Base-by-base conservation (phyloP, 2,888 invertebrate genomes). In the Tetanocera ferruginea region DNA sequence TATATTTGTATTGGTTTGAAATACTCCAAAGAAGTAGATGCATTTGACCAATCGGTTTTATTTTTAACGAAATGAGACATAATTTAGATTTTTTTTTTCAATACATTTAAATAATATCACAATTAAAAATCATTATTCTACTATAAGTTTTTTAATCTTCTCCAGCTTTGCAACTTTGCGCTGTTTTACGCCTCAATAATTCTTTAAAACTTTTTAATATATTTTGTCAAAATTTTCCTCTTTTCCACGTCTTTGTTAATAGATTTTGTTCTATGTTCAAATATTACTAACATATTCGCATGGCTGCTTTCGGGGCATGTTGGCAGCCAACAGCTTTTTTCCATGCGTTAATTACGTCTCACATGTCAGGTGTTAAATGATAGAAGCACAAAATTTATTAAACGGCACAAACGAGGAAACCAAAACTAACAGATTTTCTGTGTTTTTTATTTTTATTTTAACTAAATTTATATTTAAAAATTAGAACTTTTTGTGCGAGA, bases 311-410 rank as follows among this genome's bases (percentile, higher is more conserved):
- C 34, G 34, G 17, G 19, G 17, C 31, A 66, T 31, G 34, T 66
- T 55, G 19, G 19, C 55, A 55, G 8, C 55, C n/a, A 55, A 11
- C 19, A 55, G 17, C 3, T 9, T 69, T 43, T 49, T 19, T 9
- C 49, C 19, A 23, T 37, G 34, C 23, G 52, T 52, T 71, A 55
- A 55, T 71, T 71, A 57, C 31, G 52, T 34, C 71, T 52, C 71
- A 71, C 71, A 52, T 55, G 55, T 71, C 71, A 71, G 71, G 71
- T 71, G 71, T n/a, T 55, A 71, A 71, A 71, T 71, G 71, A 23
- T 34, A 34, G 71, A 5, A 71, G 34, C 34, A 23, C 71, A 57
- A 60, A 71, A 57, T 34, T 70, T 70, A 70, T 70, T 25, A 70
- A 70, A 70, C n/a, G 23, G 25, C 70, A 25, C 23, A 60, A 60